Conservation (phyloP, 2,888 invertebrate species). For the Yponomeuta plumbellus region DNA sequence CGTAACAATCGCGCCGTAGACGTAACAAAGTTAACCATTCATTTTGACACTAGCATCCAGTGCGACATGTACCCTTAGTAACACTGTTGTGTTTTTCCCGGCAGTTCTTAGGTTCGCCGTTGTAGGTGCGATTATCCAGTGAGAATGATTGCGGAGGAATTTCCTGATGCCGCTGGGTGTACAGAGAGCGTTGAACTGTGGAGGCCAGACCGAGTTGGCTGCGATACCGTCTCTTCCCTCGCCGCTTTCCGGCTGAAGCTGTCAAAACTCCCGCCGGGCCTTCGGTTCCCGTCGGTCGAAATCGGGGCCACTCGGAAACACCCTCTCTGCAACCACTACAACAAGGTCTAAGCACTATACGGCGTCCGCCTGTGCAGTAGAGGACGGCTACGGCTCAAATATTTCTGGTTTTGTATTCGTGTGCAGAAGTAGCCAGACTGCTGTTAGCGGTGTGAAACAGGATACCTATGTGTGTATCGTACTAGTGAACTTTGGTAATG, state of each 20-base stretch:
- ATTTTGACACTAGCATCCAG: neutral
- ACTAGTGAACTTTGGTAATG: constrained; percentile 76
- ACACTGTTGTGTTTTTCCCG: neutral
- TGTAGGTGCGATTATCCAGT: neutral
- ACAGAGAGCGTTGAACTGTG: constrained; percentile 4
- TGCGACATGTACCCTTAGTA: neutral
- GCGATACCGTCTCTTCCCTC: constrained; percentile 34
- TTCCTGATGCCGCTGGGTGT: neutral
- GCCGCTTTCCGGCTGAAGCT: constrained; percentile 59
- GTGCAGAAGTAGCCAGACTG: constrained; percentile 24
- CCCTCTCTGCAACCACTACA: constrained; percentile 38
- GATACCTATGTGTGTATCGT: constrained; percentile 49
- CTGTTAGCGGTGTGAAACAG: neutral
- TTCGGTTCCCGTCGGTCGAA: constrained; percentile 52
- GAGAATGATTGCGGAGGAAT: neutral
- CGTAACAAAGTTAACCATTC: neutral
- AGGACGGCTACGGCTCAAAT: neutral
- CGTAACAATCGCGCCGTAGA: neutral
- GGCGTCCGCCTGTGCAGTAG: neutral
- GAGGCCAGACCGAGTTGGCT: neutral
- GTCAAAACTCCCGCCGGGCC: constrained; percentile 55
- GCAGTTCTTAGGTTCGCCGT: neutral
- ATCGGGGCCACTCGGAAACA: constrained; percentile 44
- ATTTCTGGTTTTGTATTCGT: constrained; percentile 31
- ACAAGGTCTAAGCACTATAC: constrained; percentile 36